A percentile compares a stretch with the other conserved stretches of the same genome.
These are phyloP conservation scores for Pampus argenteus DNA, from an alignment of 2,797 vertebrate species.

Conservation along the genomic window DNA sequence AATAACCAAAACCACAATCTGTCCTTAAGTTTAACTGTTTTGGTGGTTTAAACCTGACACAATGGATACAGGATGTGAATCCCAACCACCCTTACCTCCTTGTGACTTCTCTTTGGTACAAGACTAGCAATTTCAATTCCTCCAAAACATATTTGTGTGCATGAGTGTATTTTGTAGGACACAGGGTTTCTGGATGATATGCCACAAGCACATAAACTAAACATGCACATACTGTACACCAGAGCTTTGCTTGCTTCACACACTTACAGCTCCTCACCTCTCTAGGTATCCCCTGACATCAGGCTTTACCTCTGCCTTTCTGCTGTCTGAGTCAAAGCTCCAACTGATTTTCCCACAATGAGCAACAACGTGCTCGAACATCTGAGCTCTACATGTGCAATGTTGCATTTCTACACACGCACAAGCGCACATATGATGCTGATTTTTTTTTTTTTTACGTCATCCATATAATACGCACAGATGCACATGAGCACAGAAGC, in stretches of 20 bases:
- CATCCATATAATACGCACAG: slow-evolving; percentile 38
- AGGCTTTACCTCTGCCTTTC: slow-evolving; percentile 51
- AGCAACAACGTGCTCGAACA: slow-evolving; percentile 9
- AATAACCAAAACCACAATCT: not conserved
- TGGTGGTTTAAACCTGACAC: not conserved
- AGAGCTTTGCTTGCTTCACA: slow-evolving; percentile 33
- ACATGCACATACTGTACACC: slow-evolving; percentile 2
- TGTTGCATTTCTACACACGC: slow-evolving; percentile 4
- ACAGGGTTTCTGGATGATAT: not conserved
- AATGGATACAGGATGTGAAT: not conserved
- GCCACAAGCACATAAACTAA: not conserved
- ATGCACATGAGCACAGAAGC: slow-evolving; percentile 48
- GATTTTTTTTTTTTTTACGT: slow-evolving; percentile 54
- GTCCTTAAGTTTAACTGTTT: not conserved
- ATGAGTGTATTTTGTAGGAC: slow-evolving; percentile 6
- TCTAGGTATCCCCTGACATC: slow-evolving; percentile 46
- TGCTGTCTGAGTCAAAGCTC: slow-evolving; percentile 55
- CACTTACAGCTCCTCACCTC: slow-evolving; percentile 28
- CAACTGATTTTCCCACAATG: slow-evolving; percentile 25
- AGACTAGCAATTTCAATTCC: not conserved
- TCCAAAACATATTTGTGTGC: not conserved
- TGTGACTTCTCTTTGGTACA: not conserved
- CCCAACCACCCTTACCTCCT: not conserved
- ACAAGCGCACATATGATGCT: slow-evolving; percentile 20
- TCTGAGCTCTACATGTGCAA: slow-evolving; percentile 22